Evolutionary conservation across 2,113 vertebrate genomes (phyloP).

Genomic region (Himantopus leucocephalus): DNA sequence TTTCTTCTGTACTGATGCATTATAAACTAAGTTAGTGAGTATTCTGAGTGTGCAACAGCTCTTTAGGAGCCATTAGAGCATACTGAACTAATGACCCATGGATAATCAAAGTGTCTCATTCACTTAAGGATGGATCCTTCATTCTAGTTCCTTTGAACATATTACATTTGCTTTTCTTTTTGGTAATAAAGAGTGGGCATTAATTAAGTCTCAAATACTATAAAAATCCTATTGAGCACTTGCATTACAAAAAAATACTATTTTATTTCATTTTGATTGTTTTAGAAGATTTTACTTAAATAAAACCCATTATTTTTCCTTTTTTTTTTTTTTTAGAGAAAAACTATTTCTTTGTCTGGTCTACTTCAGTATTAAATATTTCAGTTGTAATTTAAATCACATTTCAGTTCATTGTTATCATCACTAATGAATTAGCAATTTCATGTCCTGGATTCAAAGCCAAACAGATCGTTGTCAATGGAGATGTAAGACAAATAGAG

Average conservation of each 20-base stretch:
- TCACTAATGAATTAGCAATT: not conserved
- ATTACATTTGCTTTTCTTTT: constrained; percentile 37
- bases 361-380: not conserved
- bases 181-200: constrained; percentile 13
- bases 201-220: constrained; percentile 2
- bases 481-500: not conserved
- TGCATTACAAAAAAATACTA: not conserved
- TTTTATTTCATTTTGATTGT: not conserved
- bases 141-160: constrained; percentile 10
- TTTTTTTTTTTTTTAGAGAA: not conserved
- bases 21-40: not conserved
- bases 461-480: not conserved
- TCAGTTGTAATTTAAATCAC: not conserved
- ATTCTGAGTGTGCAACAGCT: not conserved
- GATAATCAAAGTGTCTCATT: constrained; percentile 47
- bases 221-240: not conserved
- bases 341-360: not conserved
- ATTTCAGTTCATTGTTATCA: not conserved
- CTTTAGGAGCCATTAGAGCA: constrained; percentile 26
- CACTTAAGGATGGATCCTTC: constrained; percentile 35
- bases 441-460: not conserved
- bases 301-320: not conserved
- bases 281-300: not conserved
- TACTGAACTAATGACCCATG: constrained; percentile 45
- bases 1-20: constrained; percentile 31